phyloP scores from a whole-genome alignment of 1,140 invertebrate genomes.

The Eueides isabella region DNA sequence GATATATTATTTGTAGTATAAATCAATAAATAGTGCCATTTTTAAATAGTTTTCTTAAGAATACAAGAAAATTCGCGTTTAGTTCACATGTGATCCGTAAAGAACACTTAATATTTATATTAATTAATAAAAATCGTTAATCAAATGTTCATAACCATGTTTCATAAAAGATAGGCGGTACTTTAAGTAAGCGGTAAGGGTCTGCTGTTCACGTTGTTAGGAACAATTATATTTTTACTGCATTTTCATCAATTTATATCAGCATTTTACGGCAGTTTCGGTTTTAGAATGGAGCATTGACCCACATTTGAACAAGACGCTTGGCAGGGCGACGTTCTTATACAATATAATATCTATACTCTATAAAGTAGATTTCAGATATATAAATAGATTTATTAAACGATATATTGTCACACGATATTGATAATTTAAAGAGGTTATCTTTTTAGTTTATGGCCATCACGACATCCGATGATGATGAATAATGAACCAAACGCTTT shows the following conservation, averaged over 20 bases:
- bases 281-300: conserved; percentile 67
- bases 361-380: neutral
- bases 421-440: neutral
- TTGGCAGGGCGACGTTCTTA: conserved; percentile 60
- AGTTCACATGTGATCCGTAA: no score
- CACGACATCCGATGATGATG: neutral
- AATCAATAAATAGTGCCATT: no score
- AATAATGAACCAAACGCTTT: neutral
- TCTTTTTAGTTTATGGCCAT: conserved; percentile 1
- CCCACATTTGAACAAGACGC: conserved; percentile 64
- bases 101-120: no score
- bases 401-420: neutral
- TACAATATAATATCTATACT: conserved; percentile 14
- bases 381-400: conserved; percentile 8
- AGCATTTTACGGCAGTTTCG: conserved; percentile 19
- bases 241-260: neutral
- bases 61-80: no score
- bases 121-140: no score
- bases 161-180: no score
- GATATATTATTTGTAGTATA: no score
- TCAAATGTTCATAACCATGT: no score
- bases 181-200: no score
- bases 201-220: no score
- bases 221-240: neutral
- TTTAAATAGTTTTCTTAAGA: no score